These are phyloP conservation scores for Hedychridium roseum DNA, from an alignment of 2,888 invertebrate species.

Conservation along the genomic window DNA sequence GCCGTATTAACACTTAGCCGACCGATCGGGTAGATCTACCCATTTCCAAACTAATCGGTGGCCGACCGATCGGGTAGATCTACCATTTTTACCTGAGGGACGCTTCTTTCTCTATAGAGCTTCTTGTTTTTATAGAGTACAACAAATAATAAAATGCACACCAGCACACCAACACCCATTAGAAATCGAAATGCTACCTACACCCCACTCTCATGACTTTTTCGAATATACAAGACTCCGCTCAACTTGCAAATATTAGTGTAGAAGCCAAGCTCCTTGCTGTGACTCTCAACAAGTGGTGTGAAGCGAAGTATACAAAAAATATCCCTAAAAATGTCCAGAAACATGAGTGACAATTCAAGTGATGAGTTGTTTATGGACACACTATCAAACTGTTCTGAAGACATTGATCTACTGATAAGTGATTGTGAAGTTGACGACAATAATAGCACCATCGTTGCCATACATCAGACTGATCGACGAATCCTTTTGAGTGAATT, in stretches of 20 bases:
- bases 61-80: conserved; percentile 9
- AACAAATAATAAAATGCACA: conserved; percentile 15
- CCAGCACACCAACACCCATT: too few relatives aligned
- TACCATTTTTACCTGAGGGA: conserved; percentile 11
- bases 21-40: conserved; percentile 11
- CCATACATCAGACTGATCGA: conserved; percentile 17
- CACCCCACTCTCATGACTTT: too few relatives aligned
- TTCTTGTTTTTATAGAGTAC: conserved; percentile 7
- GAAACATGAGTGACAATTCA: conserved; percentile 12
- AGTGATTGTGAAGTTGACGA: conserved; percentile 9
- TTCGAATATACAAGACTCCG: too few relatives aligned
- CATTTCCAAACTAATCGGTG: conserved; percentile 5
- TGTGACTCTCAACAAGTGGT: conserved; percentile 12
- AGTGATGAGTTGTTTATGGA: conserved; percentile 14
- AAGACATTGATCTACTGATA: conserved; percentile 10
- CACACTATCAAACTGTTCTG: conserved; percentile 14
- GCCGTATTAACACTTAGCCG: conserved; percentile 6
- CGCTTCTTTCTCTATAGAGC: conserved; percentile 6
- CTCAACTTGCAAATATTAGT: conserved; percentile 6
- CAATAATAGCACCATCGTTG: conserved; percentile 10
- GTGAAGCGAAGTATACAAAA: conserved; percentile 11
- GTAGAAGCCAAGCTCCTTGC: too few relatives aligned
- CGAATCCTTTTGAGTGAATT: conserved; percentile 17
- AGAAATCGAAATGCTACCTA: too few relatives aligned
- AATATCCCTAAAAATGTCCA: conserved; percentile 14